A percentile compares a stretch with the other conserved stretches of the same genome.
phyloP scores from a whole-genome alignment of 2,113 vertebrate species.

The Cyrtonyx montezumae region DNA sequence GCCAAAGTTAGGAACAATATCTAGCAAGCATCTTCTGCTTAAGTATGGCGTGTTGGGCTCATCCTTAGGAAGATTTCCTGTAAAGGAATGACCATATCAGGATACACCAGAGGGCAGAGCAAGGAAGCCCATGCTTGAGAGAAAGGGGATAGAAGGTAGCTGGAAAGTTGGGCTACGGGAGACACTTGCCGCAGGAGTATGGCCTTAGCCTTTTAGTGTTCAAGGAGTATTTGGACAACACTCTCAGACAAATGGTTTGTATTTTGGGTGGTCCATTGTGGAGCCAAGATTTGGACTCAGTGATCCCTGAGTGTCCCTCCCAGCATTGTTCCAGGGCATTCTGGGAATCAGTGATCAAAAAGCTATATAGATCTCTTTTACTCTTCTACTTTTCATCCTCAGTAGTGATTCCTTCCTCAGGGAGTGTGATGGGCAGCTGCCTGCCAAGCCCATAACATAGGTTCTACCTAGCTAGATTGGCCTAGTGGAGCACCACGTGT shows the following conservation, averaged over 20 bases:
- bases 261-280: neutral
- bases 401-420: neutral
- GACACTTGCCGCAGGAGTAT: neutral
- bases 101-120: neutral
- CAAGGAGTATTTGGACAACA: neutral
- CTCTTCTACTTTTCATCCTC: neutral
- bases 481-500: neutral
- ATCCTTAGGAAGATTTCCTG: neutral
- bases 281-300: neutral
- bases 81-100: neutral
- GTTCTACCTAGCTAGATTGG: neutral
- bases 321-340: neutral
- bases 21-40: neutral
- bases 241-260: neutral
- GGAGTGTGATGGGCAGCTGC: neutral
- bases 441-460: fast-evolving
- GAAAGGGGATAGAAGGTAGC: neutral
- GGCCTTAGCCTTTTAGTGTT: neutral
- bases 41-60: fast-evolving
- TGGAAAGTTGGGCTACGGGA: neutral
- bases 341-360: neutral
- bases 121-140: neutral
- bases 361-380: fast-evolving
- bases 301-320: neutral
- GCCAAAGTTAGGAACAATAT: neutral